These are phyloP conservation scores for Zonitis immaculata DNA, from an alignment of 2,888 invertebrate genomes.

Conservation along the genomic window DNA sequence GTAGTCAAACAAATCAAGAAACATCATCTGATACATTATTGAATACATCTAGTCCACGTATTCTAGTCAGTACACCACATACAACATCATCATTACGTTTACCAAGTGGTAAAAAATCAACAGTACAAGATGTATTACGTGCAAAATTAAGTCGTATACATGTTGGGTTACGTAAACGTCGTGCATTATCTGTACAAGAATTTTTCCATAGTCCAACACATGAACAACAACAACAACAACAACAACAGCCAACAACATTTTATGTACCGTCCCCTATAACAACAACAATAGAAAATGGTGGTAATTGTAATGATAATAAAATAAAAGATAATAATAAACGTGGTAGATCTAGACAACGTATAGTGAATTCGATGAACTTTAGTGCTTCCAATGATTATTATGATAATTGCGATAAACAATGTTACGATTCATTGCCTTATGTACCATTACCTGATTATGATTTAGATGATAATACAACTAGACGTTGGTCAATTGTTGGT, in stretches of 20 bases:
- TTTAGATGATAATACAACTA: conserved; percentile 29
- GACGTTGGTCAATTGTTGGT: conserved; percentile 44
- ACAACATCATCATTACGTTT: conserved; percentile 49
- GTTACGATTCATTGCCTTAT: conserved; percentile 41
- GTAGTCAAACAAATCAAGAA: conserved; percentile 54
- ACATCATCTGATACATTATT: conserved; percentile 51
- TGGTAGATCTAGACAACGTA: conserved; percentile 34
- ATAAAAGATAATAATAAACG: conserved; percentile 26
- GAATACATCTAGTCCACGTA: conserved; percentile 50
- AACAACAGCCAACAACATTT: conserved; percentile 54
- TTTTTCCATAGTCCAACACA: conserved; percentile 50
- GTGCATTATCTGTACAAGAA: conserved; percentile 67
- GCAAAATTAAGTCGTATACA: conserved; percentile 67
- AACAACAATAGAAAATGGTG: conserved; percentile 21
- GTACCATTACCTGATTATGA: conserved; percentile 49
- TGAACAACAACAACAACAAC: conserved; percentile 51
- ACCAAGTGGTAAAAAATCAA: conserved; percentile 48
- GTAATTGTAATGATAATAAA: conserved; percentile 4
- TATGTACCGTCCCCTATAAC: conserved; percentile 63
- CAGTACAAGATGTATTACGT: conserved; percentile 61
- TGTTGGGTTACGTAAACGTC: conserved; percentile 61
- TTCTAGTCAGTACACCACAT: conserved; percentile 46
- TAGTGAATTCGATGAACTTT: conserved; percentile 27
- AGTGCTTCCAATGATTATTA: conserved; percentile 37
- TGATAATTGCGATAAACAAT: conserved; percentile 41